Conservation (phyloP, 2,888 invertebrate genomes). For the Monoplex corrugatus region DNA sequence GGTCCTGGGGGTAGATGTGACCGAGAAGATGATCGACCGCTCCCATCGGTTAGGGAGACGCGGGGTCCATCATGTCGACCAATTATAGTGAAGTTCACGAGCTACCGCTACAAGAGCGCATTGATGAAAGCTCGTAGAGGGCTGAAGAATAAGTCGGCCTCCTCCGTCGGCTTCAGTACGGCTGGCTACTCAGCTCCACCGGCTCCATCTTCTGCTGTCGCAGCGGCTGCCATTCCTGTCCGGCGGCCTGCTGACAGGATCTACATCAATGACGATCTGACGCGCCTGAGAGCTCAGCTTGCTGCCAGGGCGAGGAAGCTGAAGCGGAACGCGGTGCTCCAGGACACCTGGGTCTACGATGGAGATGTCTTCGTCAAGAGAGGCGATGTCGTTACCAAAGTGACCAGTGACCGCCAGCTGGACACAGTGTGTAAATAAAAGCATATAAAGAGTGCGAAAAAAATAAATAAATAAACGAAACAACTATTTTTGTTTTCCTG, state of each 20-base stretch:
- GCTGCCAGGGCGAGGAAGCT: background rate
- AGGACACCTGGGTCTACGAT: slow-evolving; percentile 9
- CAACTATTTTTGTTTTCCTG: too few species aligned
- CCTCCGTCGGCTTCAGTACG: background rate
- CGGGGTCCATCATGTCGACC: too few species aligned
- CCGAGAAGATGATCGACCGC: too few species aligned
- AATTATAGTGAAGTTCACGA: background rate
- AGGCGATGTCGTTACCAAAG: background rate
- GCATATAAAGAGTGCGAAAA: too few species aligned
- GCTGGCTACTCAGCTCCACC: background rate
- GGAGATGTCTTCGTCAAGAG: background rate
- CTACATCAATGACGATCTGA: slow-evolving; percentile 2
- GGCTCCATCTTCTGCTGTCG: background rate
- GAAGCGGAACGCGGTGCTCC: background rate
- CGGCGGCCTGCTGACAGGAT: background rate
- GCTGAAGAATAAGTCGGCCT: background rate
- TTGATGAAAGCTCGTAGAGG: background rate
- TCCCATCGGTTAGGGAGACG: too few species aligned
- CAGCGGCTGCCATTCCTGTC: background rate
- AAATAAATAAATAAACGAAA: too few species aligned
- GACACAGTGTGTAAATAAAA: too few species aligned
- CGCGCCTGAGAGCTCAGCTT: background rate
- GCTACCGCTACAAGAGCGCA: background rate
- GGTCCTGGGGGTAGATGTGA: too few species aligned
- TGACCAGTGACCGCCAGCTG: too few species aligned